Evolutionary conservation across 2,888 invertebrate species (phyloP).

Genomic region (Uloborus plumipes): DNA sequence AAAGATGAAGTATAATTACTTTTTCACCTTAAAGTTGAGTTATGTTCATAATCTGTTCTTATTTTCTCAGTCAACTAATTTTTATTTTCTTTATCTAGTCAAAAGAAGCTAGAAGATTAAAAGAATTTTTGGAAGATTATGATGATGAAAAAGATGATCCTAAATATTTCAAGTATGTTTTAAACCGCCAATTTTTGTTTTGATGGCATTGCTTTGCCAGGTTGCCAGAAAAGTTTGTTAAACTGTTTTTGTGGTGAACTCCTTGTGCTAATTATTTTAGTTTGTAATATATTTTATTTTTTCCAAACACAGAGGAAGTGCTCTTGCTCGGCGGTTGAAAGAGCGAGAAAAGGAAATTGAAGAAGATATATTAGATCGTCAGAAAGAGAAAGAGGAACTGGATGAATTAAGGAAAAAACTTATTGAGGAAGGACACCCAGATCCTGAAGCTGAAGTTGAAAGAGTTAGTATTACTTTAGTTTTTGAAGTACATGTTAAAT

Average conservation of each 20-base stretch:
- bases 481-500: no score
- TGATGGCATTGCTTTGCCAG: neutral
- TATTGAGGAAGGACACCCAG: conserved; percentile 73
- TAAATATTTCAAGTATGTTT: conserved; percentile 84
- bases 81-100: conserved; percentile 72
- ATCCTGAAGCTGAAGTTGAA: conserved; percentile 72
- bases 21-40: neutral
- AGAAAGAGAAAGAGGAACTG: conserved; percentile 89
- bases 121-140: conserved; percentile 98
- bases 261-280: no score
- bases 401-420: conserved; percentile 85
- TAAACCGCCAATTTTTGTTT: neutral
- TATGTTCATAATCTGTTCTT: no score
- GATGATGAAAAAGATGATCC: conserved; percentile 97
- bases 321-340: conserved; percentile 88
- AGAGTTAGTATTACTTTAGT: conserved; percentile 22
- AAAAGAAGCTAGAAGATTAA: conserved; percentile 91
- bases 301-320: conserved; percentile 78
- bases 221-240: neutral
- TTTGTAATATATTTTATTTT: no score
- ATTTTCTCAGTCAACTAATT: neutral
- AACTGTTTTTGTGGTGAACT: no score
- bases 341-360: conserved; percentile 95
- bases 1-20: conserved; percentile 78
- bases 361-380: conserved; percentile 89